Conservation (phyloP, 2,888 invertebrate species). For the Phlogophora meticulosa region DNA sequence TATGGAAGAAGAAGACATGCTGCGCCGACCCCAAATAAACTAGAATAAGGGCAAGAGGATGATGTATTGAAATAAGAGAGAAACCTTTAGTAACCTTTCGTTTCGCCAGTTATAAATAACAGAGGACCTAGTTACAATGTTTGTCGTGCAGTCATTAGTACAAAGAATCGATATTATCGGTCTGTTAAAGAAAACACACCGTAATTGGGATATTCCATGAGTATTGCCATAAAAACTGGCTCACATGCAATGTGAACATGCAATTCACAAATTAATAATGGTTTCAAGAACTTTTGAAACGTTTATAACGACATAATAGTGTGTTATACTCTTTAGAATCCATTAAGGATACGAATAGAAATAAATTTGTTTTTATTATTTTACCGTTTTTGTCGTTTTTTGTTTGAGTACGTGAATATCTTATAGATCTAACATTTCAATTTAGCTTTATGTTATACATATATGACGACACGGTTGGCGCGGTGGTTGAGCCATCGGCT, state of each 20-base stretch:
- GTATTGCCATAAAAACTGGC: conserved; percentile 10
- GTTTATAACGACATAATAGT: not conserved
- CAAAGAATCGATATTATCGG: conserved; percentile 41
- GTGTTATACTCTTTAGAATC: not conserved
- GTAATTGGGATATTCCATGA: conserved; percentile 31
- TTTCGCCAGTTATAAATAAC: not conserved
- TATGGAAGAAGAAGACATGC: too few species aligned
- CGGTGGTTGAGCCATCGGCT: too few species aligned
- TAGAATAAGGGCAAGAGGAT: too few species aligned
- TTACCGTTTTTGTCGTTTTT: too few species aligned
- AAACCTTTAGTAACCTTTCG: too few species aligned
- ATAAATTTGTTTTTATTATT: too few species aligned
- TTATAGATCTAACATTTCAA: too few species aligned
- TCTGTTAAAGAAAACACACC: conserved; percentile 52
- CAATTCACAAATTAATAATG: conserved; percentile 47
- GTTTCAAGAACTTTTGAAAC: not conserved
- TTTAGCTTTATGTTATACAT: too few species aligned
- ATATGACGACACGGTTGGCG: too few species aligned
- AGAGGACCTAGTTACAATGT: not conserved
- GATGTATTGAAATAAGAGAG: too few species aligned
- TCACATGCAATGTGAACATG: conserved; percentile 47
- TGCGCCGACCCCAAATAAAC: too few species aligned
- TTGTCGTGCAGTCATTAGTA: conserved; percentile 30
- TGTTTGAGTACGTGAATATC: too few species aligned
- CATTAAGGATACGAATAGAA: not conserved